These are phyloP conservation scores for Ernsta delagoae DNA, from an alignment of 2,888 invertebrate genomes.

Conservation along the genomic window DNA sequence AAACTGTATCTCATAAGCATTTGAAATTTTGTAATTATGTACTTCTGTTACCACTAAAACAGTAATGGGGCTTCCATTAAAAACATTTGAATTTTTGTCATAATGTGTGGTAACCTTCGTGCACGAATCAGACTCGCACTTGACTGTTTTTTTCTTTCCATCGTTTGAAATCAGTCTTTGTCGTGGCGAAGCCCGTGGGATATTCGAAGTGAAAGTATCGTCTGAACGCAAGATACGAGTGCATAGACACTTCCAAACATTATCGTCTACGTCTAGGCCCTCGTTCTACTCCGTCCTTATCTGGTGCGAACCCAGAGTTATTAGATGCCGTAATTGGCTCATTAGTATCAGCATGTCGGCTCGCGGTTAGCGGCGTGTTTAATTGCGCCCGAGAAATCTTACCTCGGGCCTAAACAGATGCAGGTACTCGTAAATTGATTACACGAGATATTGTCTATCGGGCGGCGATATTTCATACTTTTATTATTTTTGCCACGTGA, in stretches of 20 bases:
- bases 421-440: constrained; percentile 36
- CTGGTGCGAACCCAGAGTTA: constrained; percentile 41
- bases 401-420: constrained; percentile 33
- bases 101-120: too few species aligned
- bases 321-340: constrained; percentile 46
- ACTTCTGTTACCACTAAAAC: too few species aligned
- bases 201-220: constrained; percentile 19
- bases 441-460: constrained; percentile 34
- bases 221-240: constrained; percentile 8
- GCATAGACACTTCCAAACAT: constrained; percentile 19
- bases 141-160: background rate
- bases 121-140: too few species aligned
- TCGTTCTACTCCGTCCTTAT: constrained; percentile 31
- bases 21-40: too few species aligned
- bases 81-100: too few species aligned
- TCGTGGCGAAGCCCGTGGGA: background rate
- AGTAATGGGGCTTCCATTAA: too few species aligned
- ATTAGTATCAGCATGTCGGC: constrained; percentile 42
- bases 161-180: background rate
- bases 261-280: constrained; percentile 29
- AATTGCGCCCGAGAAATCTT: constrained; percentile 35
- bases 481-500: constrained; percentile 18
- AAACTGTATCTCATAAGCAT: too few species aligned
- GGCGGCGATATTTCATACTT: constrained; percentile 31
- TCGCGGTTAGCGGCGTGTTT: constrained; percentile 40